These are phyloP conservation scores for Callopanchax toddi DNA, from an alignment of 2,113 vertebrate species.

Conservation along the genomic window DNA sequence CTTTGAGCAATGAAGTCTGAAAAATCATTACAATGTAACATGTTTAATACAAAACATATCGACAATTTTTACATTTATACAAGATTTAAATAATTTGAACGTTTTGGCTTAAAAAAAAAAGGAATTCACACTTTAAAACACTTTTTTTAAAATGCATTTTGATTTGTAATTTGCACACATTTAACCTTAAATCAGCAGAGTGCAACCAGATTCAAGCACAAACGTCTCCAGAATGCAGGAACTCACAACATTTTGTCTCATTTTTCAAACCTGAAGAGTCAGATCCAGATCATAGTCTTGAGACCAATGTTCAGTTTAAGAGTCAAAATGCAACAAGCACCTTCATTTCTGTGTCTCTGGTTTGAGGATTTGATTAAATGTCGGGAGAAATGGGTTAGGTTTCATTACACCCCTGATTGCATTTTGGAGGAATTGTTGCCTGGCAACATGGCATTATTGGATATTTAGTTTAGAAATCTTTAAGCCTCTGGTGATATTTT, in stretches of 20 bases:
- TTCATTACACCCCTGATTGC: slow-evolving; percentile 66
- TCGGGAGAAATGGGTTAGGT: slow-evolving; percentile 38
- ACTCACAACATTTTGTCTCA: background rate
- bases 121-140: too few relatives aligned
- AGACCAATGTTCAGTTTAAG: slow-evolving; percentile 2
- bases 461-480: slow-evolving; percentile 55
- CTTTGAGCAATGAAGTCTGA: too few relatives aligned
- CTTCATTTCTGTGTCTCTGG: slow-evolving; percentile 12
- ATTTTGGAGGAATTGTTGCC: slow-evolving; percentile 61
- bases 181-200: too few relatives aligned
- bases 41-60: too few relatives aligned
- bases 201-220: background rate
- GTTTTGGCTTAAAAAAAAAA: too few relatives aligned
- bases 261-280: background rate
- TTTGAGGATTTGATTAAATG: slow-evolving; percentile 50
- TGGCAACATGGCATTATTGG: slow-evolving; percentile 60
- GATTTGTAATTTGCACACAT: too few relatives aligned
- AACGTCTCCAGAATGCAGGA: background rate
- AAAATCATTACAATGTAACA: too few relatives aligned
- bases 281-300: background rate
- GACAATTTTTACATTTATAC: too few relatives aligned
- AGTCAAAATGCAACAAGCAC: background rate
- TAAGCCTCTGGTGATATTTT: slow-evolving; percentile 48
- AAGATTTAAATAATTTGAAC: too few relatives aligned
- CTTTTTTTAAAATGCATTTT: too few relatives aligned